Evolutionary conservation across 2,113 vertebrate species (phyloP).

Genomic region (Fulmarus glacialis): DNA sequence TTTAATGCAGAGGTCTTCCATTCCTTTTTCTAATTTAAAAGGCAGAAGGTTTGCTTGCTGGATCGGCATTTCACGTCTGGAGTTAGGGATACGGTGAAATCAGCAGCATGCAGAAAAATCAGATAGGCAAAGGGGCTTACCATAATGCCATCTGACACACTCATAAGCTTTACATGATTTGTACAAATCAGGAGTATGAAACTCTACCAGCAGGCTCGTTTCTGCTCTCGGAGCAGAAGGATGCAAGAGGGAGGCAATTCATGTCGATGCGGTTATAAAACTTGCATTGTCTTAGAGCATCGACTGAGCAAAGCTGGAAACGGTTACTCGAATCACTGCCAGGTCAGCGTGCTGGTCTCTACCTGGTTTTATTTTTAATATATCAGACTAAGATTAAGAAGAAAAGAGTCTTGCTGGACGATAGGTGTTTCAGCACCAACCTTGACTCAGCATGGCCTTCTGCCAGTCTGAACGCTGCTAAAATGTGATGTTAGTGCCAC

Average conservation of each 20-base stretch:
- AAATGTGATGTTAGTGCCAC: background rate
- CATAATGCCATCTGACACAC: background rate
- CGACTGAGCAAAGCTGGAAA: background rate
- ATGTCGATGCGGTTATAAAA: rapidly evolving
- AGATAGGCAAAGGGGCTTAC: background rate
- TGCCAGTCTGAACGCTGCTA: background rate
- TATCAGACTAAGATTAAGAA: background rate
- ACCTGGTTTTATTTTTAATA: background rate
- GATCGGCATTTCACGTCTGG: rapidly evolving
- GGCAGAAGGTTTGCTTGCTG: background rate
- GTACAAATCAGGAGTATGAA: slow-evolving; percentile 4
- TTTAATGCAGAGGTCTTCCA: rapidly evolving
- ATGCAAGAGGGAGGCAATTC: background rate
- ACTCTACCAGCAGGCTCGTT: background rate
- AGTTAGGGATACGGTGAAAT: background rate
- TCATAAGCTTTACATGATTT: background rate
- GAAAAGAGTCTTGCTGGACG: background rate
- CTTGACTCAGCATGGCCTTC: background rate
- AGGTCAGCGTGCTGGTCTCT: background rate
- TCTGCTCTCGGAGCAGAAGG: background rate
- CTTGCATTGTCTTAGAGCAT: background rate
- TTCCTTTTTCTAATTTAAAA: background rate
- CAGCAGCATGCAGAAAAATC: background rate
- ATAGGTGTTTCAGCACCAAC: background rate
- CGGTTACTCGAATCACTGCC: background rate